phyloP scores from a whole-genome alignment of 2,113 vertebrate genomes.

The Seriola rivoliana region DNA sequence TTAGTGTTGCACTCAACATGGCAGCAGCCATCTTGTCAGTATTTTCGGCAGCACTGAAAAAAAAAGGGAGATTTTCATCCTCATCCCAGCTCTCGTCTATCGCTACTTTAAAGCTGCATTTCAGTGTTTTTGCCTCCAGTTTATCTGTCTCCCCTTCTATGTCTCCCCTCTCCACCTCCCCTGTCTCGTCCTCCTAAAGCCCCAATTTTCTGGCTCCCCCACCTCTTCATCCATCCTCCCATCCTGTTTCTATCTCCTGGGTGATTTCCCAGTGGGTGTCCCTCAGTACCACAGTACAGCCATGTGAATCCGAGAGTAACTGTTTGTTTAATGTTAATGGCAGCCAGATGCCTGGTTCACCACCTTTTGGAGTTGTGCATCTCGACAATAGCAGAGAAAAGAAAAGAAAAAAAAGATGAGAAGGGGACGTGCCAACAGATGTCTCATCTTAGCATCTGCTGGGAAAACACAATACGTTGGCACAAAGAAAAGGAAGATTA shows the following conservation, averaged over 20 bases:
- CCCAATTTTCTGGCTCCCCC: constrained; percentile 18
- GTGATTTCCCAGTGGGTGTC: constrained; percentile 52
- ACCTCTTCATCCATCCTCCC: constrained; percentile 31
- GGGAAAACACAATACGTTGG: constrained; percentile 59
- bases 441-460: constrained; percentile 62
- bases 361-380: constrained; percentile 66
- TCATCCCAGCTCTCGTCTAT: not conserved
- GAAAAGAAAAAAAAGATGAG: constrained; percentile 30
- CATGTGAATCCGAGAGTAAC: constrained; percentile 62
- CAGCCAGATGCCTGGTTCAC: constrained; percentile 62
- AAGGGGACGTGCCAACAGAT: constrained; percentile 58
- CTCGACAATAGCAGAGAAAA: constrained; percentile 51
- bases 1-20: constrained; percentile 45
- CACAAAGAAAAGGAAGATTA: constrained; percentile 53
- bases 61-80: constrained; percentile 38
- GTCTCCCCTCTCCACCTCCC: not conserved
- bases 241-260: constrained; percentile 35
- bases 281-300: constrained; percentile 20
- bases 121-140: constrained; percentile 7
- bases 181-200: not conserved
- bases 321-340: constrained; percentile 70
- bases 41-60: constrained; percentile 42
- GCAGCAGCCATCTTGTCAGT: constrained; percentile 71
- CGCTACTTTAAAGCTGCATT: not conserved
- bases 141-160: constrained; percentile 8